phyloP scores from a whole-genome alignment of 1,140 invertebrate genomes.

The Procambarus clarkii region DNA sequence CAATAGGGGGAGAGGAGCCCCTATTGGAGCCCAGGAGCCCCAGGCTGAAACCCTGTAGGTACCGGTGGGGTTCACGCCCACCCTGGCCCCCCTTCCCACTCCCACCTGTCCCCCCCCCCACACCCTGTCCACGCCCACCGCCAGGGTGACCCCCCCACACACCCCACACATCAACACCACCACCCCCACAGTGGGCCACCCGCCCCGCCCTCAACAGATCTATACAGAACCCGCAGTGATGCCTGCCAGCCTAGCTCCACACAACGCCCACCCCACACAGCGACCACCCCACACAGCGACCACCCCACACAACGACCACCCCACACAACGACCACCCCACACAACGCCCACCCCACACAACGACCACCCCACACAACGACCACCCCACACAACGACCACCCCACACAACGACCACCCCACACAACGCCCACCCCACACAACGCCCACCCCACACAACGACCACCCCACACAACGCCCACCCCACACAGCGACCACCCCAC shows the following conservation, averaged over 20 bases:
- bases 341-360: neutral
- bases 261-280: neutral
- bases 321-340: neutral
- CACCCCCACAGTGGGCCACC: neutral
- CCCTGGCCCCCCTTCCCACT: neutral
- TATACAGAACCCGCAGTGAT: neutral
- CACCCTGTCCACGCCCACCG: neutral
- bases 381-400: neutral
- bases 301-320: neutral
- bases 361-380: neutral
- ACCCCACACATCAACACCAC: neutral
- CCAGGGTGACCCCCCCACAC: too few species aligned
- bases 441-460: neutral
- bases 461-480: neutral
- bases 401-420: too few species aligned
- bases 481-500: too few species aligned
- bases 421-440: neutral
- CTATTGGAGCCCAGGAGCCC: too few species aligned
- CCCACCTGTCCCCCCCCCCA: neutral
- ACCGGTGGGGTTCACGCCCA: too few species aligned
- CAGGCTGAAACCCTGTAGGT: too few species aligned
- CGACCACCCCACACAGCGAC: neutral
- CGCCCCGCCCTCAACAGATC: conserved; percentile 20
- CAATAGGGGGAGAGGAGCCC: too few species aligned
- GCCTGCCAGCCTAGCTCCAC: neutral